Evolutionary conservation across 23 tunicate species (phyloP), one percentile per base, ranked within the genome.

Genomic region (Oikopleura dioica): DNA sequence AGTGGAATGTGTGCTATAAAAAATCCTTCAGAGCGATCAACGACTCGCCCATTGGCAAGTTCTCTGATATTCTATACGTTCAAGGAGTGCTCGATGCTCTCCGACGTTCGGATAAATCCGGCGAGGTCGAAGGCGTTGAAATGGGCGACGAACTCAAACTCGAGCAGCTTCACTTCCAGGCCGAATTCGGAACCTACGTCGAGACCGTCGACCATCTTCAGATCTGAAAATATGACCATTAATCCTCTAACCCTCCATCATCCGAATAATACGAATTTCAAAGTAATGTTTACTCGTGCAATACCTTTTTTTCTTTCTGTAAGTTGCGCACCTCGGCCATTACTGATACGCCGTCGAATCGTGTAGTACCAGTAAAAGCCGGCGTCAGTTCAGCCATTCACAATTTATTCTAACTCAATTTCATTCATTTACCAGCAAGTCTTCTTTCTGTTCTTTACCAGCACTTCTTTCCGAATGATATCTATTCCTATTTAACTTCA

Each of bases 131-230:
- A 63, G 26, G 26, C 26, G 72, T 63, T 5, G 72, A 63, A 21
- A 16, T 28, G 4, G 29, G 4, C 33, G 72, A 63, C 29, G 72
- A 28, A 28, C 72, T 63, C 16, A 2, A 24, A 24, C 16, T 63
- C 32, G 72, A 63, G 33, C 2, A 23, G 26, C 72, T 63, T 2
- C 29, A 4, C 30, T 63, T 63, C 33, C 33, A 63, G 33, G 2
- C 72, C 72, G 72, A 63, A 63, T 12, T 63, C 30, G 16, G 30
- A 4, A 23, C 30, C 2, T 63, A 63, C 72, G 33, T 28, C 26
- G 72, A 63, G 33, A 63, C 26, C 30, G 72, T 63, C 33, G 72
- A 63, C 33, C 72, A 63, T 23, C 72, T 63, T 12, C 72, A 63
- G 26, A 63, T 63, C 2, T 63, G 32, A 63, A 63, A 28, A 44